Percentiles rank a stretch among this genome's conserved stretches.
These are phyloP conservation scores for Lagodon rhomboides DNA, from an alignment of 2,797 vertebrate species.

Conservation along the genomic window DNA sequence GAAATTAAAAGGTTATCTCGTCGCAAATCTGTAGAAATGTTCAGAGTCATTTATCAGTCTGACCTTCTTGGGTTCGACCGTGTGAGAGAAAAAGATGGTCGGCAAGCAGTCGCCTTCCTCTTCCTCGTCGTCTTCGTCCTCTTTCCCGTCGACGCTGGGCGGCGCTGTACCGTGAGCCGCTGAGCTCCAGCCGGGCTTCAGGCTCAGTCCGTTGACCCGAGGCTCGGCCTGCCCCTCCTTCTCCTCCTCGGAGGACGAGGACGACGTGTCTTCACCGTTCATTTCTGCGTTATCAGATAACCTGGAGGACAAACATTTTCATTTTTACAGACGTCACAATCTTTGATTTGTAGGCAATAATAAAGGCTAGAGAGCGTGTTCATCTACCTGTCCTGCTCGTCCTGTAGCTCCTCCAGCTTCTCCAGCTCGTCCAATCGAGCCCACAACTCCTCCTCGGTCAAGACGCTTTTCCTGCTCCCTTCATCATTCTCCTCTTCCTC, in stretches of 20 bases:
- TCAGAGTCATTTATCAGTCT: conserved; percentile 51
- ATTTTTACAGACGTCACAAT: not conserved
- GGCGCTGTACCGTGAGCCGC: conserved; percentile 40
- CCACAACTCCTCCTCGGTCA: conserved; percentile 91
- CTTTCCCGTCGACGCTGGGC: conserved; percentile 44
- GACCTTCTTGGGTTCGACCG: conserved; percentile 97
- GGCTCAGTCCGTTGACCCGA: conserved; percentile 69
- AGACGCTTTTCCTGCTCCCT: conserved; percentile 63
- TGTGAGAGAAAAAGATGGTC: conserved; percentile 96
- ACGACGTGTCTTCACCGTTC: conserved; percentile 87
- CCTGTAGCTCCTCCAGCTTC: conserved; percentile 88
- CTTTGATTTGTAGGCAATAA: not conserved
- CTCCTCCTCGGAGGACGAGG: conserved; percentile 91
- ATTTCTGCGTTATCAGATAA: conserved; percentile 81
- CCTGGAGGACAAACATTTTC: conserved; percentile 68
- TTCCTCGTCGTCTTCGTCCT: conserved; percentile 69
- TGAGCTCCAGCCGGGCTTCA: conserved; percentile 55
- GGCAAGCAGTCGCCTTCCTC: conserved; percentile 85
- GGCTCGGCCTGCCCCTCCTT: conserved; percentile 82
- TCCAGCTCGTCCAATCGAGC: conserved; percentile 93
- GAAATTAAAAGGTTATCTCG: not conserved
- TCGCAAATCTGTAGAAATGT: not conserved
- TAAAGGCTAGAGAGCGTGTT: not conserved
- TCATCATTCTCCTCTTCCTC: conserved; percentile 43
- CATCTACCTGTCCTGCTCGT: conserved; percentile 81